These are phyloP conservation scores for Prietella phreatophila DNA, from an alignment of 2,113 vertebrate species.

Conservation along the genomic window DNA sequence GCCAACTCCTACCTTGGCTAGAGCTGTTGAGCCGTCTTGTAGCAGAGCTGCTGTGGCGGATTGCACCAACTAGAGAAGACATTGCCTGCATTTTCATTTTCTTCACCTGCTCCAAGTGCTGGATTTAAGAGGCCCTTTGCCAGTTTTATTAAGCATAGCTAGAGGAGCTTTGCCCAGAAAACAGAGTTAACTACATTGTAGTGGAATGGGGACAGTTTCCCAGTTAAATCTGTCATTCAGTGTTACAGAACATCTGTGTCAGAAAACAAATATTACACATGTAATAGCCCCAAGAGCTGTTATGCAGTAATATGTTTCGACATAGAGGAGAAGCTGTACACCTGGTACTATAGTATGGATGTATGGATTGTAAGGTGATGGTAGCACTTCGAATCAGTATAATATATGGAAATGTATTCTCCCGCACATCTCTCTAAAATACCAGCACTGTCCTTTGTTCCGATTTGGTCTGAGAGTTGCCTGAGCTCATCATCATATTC, in stretches of 20 bases:
- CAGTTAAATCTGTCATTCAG: conserved; percentile 22
- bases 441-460: conserved; percentile 23
- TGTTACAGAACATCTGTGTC: not conserved
- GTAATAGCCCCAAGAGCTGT: conserved; percentile 19
- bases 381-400: conserved; percentile 9
- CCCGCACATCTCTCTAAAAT: conserved; percentile 5
- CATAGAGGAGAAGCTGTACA: not conserved
- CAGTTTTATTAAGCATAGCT: conserved; percentile 83
- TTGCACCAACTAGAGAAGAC: conserved; percentile 62
- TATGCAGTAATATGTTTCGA: conserved; percentile 12
- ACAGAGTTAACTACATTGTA: conserved; percentile 6
- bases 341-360: conserved; percentile 16
- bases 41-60: conserved; percentile 58
- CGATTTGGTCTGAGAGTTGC: conserved; percentile 1
- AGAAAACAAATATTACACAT: conserved; percentile 22
- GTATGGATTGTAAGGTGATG: not conserved
- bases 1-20: conserved; percentile 40
- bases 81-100: conserved; percentile 75
- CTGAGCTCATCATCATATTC: conserved; percentile 3
- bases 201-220: conserved; percentile 45
- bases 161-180: conserved; percentile 60
- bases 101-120: conserved; percentile 73
- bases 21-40: conserved; percentile 33
- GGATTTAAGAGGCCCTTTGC: conserved; percentile 67
- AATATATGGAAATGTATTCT: conserved; percentile 39